Evolutionary conservation across 1,140 invertebrate species (phyloP), one percentile per base, ranked within the genome.

Genomic region (Hycleus cichorii): DNA sequence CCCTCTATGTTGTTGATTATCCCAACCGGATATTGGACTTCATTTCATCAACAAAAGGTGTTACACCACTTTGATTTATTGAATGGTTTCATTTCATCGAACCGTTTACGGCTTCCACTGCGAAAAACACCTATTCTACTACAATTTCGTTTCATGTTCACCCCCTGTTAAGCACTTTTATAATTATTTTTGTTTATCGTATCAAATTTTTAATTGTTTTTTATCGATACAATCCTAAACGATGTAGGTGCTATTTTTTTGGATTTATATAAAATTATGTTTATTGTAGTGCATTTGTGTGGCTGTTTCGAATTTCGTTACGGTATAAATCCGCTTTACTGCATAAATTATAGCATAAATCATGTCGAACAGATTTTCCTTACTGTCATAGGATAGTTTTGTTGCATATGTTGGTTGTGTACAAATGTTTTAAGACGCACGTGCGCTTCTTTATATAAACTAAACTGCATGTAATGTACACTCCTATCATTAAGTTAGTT

Each of bases 31-130:
- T 57, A 63, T 60, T 63, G 62, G 61, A 52, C 61, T 63, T 57
- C 32, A 60, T 60, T 63, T 60, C 55, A 47, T 60, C 62, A 58
- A 60, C 58, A 63, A 63, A 60, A 60, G 62, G 62, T 63, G 62
- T 58, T 63, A 63, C 45, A 46, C 58, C 52, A 63, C 58, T 60
- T 63, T 63, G 62, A 63, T 63, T 63, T 63, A 63, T 63, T 60
- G 58, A 54, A 58, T 57, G 58, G 51, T 54, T 59, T 63, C 55
- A 55, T 57, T 47, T 47, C 52, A 55, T 55, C 52, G 52, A 55
- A 38, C 45, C 53, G 47, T 56, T 63, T 63, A 59, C 50, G 57
- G 52, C 47, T 51, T 59, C 61, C 49, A 46, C 27, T 60, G 49
- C 51, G 62, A 63, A 63, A 63, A 63, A 63, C 52, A 47, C 45